phyloP scores from a whole-genome alignment of 92 coral and sea anemone species.

The Parazoanthus swiftii region DNA sequence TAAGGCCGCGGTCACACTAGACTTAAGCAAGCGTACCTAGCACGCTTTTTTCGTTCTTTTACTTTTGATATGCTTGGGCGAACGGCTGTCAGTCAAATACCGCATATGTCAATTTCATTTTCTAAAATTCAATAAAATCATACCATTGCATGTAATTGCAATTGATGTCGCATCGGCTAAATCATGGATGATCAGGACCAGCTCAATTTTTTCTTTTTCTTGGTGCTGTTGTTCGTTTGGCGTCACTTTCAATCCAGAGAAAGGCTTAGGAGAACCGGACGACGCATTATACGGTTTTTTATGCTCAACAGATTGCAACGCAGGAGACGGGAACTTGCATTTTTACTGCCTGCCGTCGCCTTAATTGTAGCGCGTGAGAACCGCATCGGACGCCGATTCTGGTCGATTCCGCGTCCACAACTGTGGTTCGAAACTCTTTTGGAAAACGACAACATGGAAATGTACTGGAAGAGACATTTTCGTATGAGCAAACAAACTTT shows the following conservation, averaged over 20 bases:
- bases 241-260: no score
- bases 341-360: neutral
- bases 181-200: constrained; percentile 12
- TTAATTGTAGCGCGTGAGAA: neutral
- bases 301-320: neutral
- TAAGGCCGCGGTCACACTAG: no score
- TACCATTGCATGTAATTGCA: no score
- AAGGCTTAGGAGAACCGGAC: neutral
- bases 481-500: neutral
- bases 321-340: neutral
- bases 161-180: neutral
- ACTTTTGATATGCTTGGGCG: no score
- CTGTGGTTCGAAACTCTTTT: neutral
- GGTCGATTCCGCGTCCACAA: constrained; percentile 13
- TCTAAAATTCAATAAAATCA: no score
- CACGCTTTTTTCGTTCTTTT: no score
- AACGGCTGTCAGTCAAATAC: no score
- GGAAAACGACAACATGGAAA: neutral
- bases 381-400: neutral
- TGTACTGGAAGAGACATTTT: neutral
- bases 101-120: no score
- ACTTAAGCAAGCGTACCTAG: no score
- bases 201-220: constrained; percentile 21
- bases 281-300: neutral
- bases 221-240: neutral